phyloP scores from a whole-genome alignment of 2,888 invertebrate species.

The Brachyopa scutellaris region DNA sequence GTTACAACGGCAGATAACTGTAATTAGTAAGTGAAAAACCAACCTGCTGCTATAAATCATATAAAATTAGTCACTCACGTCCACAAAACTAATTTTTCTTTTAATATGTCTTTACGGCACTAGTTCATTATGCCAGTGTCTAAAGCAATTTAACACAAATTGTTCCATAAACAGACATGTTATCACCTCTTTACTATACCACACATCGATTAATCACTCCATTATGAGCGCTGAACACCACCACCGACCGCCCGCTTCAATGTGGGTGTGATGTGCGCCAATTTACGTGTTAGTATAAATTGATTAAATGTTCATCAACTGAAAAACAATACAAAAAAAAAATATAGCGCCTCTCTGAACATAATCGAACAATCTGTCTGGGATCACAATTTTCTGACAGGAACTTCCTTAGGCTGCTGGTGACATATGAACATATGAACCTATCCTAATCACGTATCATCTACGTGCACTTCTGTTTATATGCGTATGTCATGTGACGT shows the following conservation, averaged over 20 bases:
- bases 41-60: too few relatives aligned
- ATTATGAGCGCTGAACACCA: conserved; percentile 21
- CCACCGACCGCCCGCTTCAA: conserved; percentile 19
- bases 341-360: too few relatives aligned
- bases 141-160: conserved; percentile 1
- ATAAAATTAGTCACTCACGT: too few relatives aligned
- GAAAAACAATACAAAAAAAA: neutral
- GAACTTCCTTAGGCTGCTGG: neutral
- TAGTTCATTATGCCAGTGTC: too few relatives aligned
- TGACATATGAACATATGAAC: neutral
- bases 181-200: conserved; percentile 39
- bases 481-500: too few relatives aligned
- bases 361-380: conserved; percentile 4
- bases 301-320: conserved; percentile 44
- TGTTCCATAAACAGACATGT: too few relatives aligned
- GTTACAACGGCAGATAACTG: too few relatives aligned
- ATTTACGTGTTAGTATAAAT: conserved; percentile 54
- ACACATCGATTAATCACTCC: conserved; percentile 29
- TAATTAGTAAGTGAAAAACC: too few relatives aligned
- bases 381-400: conserved; percentile 2
- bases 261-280: conserved; percentile 55
- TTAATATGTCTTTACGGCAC: too few relatives aligned
- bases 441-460: conserved; percentile 44
- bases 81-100: too few relatives aligned
- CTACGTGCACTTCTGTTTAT: too few relatives aligned